Evolutionary conservation across 2,113 vertebrate genomes (phyloP), one percentile per base, ranked within the genome.

Genomic region (Tachuris rubrigastra): DNA sequence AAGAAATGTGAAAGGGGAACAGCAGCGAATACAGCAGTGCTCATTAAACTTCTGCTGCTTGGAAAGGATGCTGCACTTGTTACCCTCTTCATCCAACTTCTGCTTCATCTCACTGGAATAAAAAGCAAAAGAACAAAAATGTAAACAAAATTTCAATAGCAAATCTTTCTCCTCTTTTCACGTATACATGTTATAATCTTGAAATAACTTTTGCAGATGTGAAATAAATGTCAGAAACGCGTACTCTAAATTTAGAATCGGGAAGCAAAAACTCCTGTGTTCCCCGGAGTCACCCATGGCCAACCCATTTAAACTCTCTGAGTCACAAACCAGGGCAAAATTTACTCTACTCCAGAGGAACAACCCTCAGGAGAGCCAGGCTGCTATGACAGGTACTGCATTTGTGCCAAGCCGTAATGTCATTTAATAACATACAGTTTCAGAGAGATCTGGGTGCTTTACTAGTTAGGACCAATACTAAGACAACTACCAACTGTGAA

Each of bases 21-120:
- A 99, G 98, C 99, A 99, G 94, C 99, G 99, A 97, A 99, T 99
- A 89, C 99, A 99, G 98, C 99, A 99, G 96, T 98, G 99, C 95
- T 99, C 98, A 19, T 99, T 99, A 95, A 99, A 99, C 96, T 98
- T 98, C 86, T 98, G 98, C 97, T 99, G 99, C 97, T 98, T 99
- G 63, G 99, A 98, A 78, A 99, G 98, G 97, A 99, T 98, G 95
- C 98, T 98, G 97, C 99, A 99, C 97, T 98, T 99, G 98, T 98
- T 99, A 93, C 98, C 98, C 94, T 99, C 99, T 97, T 99, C 99
- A 25, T 98, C 99, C 95, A 99, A 97, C 97, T 99, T 99, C 98
- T 99, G 99, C 98, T 99, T 99, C 98, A 99, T 98, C 97, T 99
- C 99, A n/a, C 99, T 99, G 97, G 77, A 86, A 78, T 1, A 8